A percentile compares a stretch with the other conserved stretches of the same genome.
Conservation (phyloP, 2,113 vertebrate genomes). For the Hirundichthys speculiger region DNA sequence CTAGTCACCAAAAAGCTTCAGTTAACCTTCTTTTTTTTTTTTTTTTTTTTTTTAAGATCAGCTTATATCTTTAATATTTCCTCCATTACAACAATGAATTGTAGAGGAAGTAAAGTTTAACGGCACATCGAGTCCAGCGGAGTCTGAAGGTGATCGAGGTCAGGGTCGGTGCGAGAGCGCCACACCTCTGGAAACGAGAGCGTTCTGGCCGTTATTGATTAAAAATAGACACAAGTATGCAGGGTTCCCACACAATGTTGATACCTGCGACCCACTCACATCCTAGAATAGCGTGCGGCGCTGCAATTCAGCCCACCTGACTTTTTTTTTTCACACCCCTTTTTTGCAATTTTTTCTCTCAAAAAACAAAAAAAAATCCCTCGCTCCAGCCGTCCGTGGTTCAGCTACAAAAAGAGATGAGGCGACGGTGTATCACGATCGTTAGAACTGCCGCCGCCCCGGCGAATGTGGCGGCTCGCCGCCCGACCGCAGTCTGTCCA, state of each 20-base stretch:
- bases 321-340: no score
- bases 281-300: no score
- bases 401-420: no score
- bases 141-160: slow-evolving; percentile 11
- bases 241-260: slow-evolving; percentile 19
- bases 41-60: not conserved
- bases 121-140: not conserved
- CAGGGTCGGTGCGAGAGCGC: slow-evolving; percentile 7
- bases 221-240: slow-evolving; percentile 8
- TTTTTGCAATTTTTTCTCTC: no score
- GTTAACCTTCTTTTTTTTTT: not conserved
- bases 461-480: no score
- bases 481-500: no score
- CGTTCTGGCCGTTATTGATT: slow-evolving; percentile 14
- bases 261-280: no score
- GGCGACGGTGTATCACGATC: no score
- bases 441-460: no score
- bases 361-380: no score
- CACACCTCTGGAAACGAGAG: not conserved
- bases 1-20: not conserved
- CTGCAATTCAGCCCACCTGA: no score
- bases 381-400: no score
- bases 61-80: not conserved
- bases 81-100: not conserved
- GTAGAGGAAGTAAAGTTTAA: not conserved